Evolutionary conservation across 2,888 invertebrate species (phyloP), one percentile per base, ranked within the genome.

Genomic region (Scaptomyza reducta): DNA sequence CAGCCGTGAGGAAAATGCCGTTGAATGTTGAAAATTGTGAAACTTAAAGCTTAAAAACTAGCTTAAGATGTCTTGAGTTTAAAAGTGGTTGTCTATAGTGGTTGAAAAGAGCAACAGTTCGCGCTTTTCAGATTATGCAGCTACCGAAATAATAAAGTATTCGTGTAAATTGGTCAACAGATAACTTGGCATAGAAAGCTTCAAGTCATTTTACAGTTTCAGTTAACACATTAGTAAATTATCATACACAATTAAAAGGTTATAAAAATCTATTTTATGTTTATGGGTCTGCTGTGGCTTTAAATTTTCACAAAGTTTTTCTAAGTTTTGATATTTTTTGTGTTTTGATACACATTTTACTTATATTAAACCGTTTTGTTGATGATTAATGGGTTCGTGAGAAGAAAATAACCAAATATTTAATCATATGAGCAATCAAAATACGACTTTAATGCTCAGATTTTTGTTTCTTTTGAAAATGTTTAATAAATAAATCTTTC

Each of bases 21-120:
- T 45, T 47, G 38, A 57, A 40, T 33, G 40, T 55, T 22, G 27
- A 61, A 55, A 70, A 59, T 65, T 77, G 86, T 79, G 79, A 85
- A 85, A 54, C 35, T 55, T 50, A 54, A 38, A 13, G 41, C 56
- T 55, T 44, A 45, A 14, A 57, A 56, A 29, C 35, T 38, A 57
- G 56, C 29, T 25, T 10, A 25, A 42, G 44, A 18, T 38, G 16
- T 11, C n/a, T 49, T 22, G 10, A 40, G 7, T 41, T n/a, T 35
- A 5, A 10, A 38, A 31, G 13, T 29, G 46, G 14, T 16, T 46
- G 27, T 18, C 45, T 47, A 4, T 33, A 35, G 25, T 31, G 40
- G 16, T 22, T 25, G 18, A 18, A 18, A 42, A 44, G 56, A 45
- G 38, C 63, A 71, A 60, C 22, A 60, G 14, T 40, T 55, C 16